Evolutionary conservation across 2,888 invertebrate species (phyloP), one percentile per base, ranked within the genome.

Genomic region (Metacarcinus magister): DNA sequence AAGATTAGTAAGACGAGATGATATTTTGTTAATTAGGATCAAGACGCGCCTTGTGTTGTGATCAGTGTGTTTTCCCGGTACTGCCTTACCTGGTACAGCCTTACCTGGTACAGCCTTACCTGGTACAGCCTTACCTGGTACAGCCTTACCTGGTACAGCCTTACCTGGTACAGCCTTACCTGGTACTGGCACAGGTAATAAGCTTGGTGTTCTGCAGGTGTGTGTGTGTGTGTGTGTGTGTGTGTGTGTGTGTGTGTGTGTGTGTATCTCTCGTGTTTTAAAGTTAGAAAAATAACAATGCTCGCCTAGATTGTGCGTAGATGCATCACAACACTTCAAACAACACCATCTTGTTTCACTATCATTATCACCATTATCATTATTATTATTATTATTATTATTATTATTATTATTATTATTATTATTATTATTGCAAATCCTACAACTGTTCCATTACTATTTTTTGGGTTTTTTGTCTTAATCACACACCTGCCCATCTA

Each of bases 221-320:
- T 67, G 48, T 89, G 89, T 54, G 39, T 32, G 94, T 48, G 32
- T 54, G 48, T 23, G 89, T 39, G 54, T 48, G 46, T 89, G 39
- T 48, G 39, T 28, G 75, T 91, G 75, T 32, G 54, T 4, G 90
- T 48, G 91, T 43, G 89, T 39, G 90, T 2, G 48, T 10, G 94
- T 5, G 67, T 32, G 28, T 91, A 28, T 44, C 92, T 92, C n/a
- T 46, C 75, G 75, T 75, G 75, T 75, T 75, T 75, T 28, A 75
- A 16, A 75, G 2, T 75, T 75, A 75, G 75, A 75, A 87, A 32
- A 60, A 19, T 32, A 75, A 94, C 4, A 43, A 46, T 48, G 75
- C 75, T 75, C n/a, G 75, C 75, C 75, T 75, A 75, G 75, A 75
- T 75, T 75, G 75, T 75, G 75, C 75, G 8, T 75, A 75, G 75